Evolutionary conservation across 2,797 vertebrate genomes (phyloP).

Genomic region (Anabas testudineus): DNA sequence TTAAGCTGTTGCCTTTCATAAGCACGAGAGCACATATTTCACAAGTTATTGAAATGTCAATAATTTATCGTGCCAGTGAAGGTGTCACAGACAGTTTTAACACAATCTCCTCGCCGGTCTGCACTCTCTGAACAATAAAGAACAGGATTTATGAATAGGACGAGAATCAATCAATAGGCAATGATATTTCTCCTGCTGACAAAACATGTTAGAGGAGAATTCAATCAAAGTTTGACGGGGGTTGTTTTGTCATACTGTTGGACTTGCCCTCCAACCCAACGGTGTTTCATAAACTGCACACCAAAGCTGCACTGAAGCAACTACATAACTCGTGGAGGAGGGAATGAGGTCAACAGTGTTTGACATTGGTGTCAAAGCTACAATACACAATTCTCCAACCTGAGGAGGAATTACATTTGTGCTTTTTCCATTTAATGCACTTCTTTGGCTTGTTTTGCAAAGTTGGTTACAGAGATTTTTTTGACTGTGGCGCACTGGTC

Average conservation of each 20-base stretch:
- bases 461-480: slow-evolving; percentile 3
- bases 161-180: slow-evolving; percentile 63
- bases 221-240: slow-evolving; percentile 67
- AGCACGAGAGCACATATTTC: slow-evolving; percentile 69
- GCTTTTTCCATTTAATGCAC: slow-evolving; percentile 23
- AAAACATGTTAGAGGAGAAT: slow-evolving; percentile 65
- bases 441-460: background rate
- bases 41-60: slow-evolving; percentile 72
- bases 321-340: slow-evolving; percentile 43
- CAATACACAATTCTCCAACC: slow-evolving; percentile 36
- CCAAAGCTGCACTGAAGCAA: slow-evolving; percentile 49
- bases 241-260: slow-evolving; percentile 65
- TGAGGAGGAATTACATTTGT: background rate
- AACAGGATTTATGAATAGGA: slow-evolving; percentile 70
- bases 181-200: slow-evolving; percentile 69
- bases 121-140: slow-evolving; percentile 63
- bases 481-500: background rate
- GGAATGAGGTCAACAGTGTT: slow-evolving; percentile 61
- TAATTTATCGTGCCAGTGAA: slow-evolving; percentile 76
- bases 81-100: slow-evolving; percentile 66
- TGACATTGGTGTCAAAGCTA: slow-evolving; percentile 51
- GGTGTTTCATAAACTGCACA: slow-evolving; percentile 72
- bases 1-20: slow-evolving; percentile 77
- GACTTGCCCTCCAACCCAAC: slow-evolving; percentile 69
- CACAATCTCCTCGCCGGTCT: slow-evolving; percentile 52